phyloP scores from a whole-genome alignment of 2,113 vertebrate species.

The Delphinus delphis region DNA sequence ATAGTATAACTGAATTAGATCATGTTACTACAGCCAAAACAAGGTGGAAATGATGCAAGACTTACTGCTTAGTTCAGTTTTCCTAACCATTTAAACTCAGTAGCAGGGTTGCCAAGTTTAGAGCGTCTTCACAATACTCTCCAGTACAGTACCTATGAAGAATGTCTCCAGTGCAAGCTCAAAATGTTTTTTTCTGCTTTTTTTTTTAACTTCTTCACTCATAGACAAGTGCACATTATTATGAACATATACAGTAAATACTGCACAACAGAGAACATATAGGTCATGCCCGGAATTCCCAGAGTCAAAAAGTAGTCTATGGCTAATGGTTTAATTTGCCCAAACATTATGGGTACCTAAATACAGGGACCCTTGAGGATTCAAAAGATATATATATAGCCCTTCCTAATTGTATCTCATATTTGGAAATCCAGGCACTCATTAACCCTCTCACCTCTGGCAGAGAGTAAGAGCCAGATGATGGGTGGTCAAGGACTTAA shows the following conservation, averaged over 20 bases:
- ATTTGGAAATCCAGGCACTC: neutral
- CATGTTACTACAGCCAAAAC: neutral
- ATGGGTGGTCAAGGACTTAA: neutral
- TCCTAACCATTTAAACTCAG: neutral
- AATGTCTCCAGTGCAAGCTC: neutral
- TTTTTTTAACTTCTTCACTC: neutral
- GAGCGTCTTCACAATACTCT: neutral
- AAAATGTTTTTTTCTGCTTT: neutral
- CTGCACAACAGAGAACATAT: neutral
- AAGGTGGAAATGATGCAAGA: neutral
- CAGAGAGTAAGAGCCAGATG: neutral
- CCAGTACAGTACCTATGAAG: neutral
- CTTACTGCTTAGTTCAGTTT: neutral
- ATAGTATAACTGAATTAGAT: neutral
- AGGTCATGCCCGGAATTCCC: neutral
- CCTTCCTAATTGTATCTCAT: neutral
- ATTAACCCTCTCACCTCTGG: neutral
- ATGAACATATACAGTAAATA: neutral
- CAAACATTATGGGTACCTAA: neutral
- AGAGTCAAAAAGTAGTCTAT: neutral
- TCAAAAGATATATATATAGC: neutral
- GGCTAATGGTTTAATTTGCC: neutral
- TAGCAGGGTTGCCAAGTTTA: neutral
- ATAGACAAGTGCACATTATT: neutral
- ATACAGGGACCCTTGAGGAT: neutral